Evolutionary conservation across 1,140 invertebrate genomes (phyloP).

Genomic region (Triops cancriformis): DNA sequence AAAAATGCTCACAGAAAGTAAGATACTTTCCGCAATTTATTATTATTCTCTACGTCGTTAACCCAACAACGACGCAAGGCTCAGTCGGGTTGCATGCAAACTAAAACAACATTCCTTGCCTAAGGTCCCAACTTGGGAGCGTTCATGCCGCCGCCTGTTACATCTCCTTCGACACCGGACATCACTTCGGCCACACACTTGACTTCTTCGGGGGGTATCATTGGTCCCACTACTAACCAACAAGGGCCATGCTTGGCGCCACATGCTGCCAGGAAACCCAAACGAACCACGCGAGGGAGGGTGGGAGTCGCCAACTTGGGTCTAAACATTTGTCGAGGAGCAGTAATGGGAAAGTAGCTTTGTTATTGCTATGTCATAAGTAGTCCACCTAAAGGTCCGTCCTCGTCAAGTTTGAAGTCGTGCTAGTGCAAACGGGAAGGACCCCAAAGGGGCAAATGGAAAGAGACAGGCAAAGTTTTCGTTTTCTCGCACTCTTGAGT

Average conservation of each 20-base stretch:
- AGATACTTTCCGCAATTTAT: too few relatives aligned
- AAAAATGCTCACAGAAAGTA: too few relatives aligned
- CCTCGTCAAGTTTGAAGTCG: background rate
- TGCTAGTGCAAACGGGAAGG: background rate
- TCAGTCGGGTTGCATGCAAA: too few relatives aligned
- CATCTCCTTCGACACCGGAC: background rate
- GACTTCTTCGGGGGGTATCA: background rate
- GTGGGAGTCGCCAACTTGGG: background rate
- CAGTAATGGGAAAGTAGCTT: conserved; percentile 1
- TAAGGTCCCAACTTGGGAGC: too few relatives aligned
- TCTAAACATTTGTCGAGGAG: background rate
- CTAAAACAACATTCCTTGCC: too few relatives aligned
- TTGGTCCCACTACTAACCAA: background rate
- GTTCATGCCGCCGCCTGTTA: background rate
- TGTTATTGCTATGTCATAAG: background rate
- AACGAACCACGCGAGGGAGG: background rate
- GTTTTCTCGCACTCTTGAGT: conserved; percentile 10
- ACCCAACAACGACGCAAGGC: too few relatives aligned
- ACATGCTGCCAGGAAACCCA: background rate
- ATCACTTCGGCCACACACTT: background rate
- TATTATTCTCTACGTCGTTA: too few relatives aligned
- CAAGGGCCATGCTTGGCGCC: background rate
- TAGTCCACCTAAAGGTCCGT: background rate
- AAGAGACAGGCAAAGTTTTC: background rate
- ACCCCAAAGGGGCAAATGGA: background rate